Evolutionary conservation across 2,113 vertebrate genomes (phyloP), one percentile per base, ranked within the genome.

Genomic region (Setophaga coronata): DNA sequence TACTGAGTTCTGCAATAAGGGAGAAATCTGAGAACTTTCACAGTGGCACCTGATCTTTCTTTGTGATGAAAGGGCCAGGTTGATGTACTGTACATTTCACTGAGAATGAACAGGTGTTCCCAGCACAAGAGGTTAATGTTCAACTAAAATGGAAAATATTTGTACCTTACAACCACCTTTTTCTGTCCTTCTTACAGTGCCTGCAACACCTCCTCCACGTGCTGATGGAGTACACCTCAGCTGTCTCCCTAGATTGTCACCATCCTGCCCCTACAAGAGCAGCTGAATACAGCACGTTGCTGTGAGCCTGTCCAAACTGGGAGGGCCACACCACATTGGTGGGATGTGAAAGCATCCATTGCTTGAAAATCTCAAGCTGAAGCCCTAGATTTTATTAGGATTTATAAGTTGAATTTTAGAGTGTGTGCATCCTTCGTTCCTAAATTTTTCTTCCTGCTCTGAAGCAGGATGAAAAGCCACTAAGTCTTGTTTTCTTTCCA

Each of bases 401-500:
- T 33, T 65, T 66, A 29, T 66, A 61, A 33, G 14, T 62, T 66
- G 47, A 26, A 70, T 70, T 72, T 66, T 83, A 66, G 76, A 90
- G n/a, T 31, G 8, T 50, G 18, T 67, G n/a, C 40, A 73, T 70
- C 18, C 19, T 58, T 90, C 21, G 28, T 69, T 93, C 50, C 29
- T 82, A 77, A 82, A 65, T 79, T 38, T 88, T 93, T 0, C 0
- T 69, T 93, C 42, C 47, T 81, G 20, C 21, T 26, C 42, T 70
- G 58, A 26, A 86, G 43, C 33, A 57, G 54, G 33, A 57, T 1
- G 8, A 56, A 65, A 82, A 93, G 64, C 42, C 23, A 45, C 5
- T 33, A n/a, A 33, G 16, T 47, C 54, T 88, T 87, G 16, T 73
- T 93, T 95, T 80, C 42, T 90, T 95, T 90, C 54, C 71, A 80